Conservation (phyloP, 2,888 invertebrate genomes). For the Polydrusus tereticollis region DNA sequence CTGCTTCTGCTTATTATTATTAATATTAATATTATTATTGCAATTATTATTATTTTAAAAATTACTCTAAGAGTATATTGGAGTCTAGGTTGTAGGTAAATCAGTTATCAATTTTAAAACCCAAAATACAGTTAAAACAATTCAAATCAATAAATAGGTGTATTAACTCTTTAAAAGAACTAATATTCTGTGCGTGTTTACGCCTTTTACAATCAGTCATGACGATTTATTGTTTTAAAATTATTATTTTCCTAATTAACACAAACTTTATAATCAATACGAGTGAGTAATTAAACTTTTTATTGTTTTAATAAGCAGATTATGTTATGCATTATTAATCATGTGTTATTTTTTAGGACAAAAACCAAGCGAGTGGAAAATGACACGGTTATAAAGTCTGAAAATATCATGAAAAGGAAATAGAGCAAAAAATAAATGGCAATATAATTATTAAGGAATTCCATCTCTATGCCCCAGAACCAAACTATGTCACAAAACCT, state of each 20-base stretch:
- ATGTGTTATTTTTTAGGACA: neutral
- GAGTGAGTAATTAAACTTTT: neutral
- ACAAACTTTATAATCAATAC: slow-evolving; percentile 1
- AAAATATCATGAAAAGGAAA: neutral
- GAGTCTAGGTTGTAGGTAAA: no score
- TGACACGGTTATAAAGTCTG: neutral
- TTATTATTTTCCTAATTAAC: neutral
- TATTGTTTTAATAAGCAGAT: neutral
- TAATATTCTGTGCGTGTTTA: neutral
- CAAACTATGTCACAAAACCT: no score
- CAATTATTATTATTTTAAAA: no score
- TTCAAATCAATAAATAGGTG: no score
- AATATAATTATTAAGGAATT: no score
- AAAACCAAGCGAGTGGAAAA: neutral
- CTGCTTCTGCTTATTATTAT: no score
- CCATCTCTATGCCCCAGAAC: no score
- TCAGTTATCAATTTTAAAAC: no score
- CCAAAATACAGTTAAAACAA: no score
- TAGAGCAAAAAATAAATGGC: no score
- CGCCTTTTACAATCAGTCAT: neutral
- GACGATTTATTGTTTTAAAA: slow-evolving; percentile 1
- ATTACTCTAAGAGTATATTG: no score
- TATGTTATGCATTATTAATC: neutral
- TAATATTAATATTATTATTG: no score
- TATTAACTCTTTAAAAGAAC: neutral